Conservation (phyloP, 2,888 invertebrate species). For the Prionchulus punctatus region DNA sequence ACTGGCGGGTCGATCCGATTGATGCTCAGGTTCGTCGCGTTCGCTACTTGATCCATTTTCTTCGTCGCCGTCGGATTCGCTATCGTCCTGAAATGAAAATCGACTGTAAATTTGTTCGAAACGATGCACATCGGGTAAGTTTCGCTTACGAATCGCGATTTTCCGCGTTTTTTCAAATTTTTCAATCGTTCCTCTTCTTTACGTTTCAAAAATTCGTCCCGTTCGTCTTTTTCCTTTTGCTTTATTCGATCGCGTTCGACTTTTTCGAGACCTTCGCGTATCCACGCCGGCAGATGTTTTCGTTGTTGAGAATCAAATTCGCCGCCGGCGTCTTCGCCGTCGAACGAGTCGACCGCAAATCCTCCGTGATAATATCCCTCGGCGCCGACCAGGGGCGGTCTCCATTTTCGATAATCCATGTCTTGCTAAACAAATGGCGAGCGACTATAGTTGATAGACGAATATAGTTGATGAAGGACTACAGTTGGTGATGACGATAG, state of each 20-base stretch:
- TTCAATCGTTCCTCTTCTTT: background rate
- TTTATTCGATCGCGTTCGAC: slow-evolving; percentile 84
- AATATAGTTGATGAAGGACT: too few species aligned
- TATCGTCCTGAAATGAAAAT: too few species aligned
- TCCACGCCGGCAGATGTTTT: slow-evolving; percentile 72
- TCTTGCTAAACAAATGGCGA: too few species aligned
- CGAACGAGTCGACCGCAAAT: background rate
- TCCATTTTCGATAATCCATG: too few species aligned
- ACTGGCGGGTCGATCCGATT: too few species aligned
- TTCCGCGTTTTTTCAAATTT: background rate
- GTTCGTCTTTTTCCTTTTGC: slow-evolving; percentile 8
- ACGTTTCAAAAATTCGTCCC: slow-evolving; percentile 13
- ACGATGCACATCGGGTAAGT: too few species aligned
- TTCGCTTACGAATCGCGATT: background rate
- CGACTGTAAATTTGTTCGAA: background rate
- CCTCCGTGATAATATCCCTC: too few species aligned
- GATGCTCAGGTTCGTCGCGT: too few species aligned
- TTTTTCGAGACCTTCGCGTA: slow-evolving; percentile 86
- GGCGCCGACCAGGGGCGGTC: too few species aligned
- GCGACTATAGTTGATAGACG: too few species aligned
- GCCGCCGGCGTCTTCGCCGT: background rate
- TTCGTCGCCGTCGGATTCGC: background rate
- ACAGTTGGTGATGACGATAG: too few species aligned
- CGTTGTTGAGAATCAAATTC: slow-evolving; percentile 15
- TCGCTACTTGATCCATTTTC: too few species aligned